These are phyloP conservation scores for Dasyornis broadbenti DNA, from an alignment of 2,113 vertebrate genomes.

Conservation along the genomic window DNA sequence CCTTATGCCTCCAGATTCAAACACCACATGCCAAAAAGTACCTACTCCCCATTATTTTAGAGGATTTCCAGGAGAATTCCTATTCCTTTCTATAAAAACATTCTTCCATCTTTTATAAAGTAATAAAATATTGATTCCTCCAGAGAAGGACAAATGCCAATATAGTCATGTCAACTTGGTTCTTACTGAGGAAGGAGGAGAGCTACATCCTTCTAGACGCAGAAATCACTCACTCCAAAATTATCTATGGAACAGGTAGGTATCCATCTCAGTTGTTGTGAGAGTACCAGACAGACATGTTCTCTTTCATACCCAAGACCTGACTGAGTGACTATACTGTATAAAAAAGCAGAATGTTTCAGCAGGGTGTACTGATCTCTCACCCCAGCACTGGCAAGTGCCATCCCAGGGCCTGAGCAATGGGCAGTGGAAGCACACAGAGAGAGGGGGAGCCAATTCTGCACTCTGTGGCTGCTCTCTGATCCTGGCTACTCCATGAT, in stretches of 20 bases:
- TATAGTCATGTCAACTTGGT: neutral
- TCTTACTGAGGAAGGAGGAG: neutral
- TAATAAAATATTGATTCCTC: neutral
- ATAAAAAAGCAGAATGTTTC: neutral
- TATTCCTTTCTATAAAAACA: neutral
- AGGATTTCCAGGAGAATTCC: neutral
- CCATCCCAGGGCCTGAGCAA: fast-evolving
- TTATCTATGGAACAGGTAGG: neutral
- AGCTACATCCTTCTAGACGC: neutral
- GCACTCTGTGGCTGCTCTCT: neutral
- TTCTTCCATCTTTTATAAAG: neutral
- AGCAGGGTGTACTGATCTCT: neutral
- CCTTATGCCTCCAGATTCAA: neutral
- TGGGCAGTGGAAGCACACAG: neutral
- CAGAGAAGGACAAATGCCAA: neutral
- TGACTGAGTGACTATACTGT: neutral
- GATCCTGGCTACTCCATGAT: neutral
- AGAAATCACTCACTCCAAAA: neutral
- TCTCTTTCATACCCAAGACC: neutral
- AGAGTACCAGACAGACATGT: neutral
- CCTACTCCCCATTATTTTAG: neutral
- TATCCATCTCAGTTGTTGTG: neutral
- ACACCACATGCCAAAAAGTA: neutral
- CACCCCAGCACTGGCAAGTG: neutral
- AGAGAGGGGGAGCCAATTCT: neutral